phyloP scores from a whole-genome alignment of 2,888 invertebrate species.

The Macrosiphum euphorbiae region DNA sequence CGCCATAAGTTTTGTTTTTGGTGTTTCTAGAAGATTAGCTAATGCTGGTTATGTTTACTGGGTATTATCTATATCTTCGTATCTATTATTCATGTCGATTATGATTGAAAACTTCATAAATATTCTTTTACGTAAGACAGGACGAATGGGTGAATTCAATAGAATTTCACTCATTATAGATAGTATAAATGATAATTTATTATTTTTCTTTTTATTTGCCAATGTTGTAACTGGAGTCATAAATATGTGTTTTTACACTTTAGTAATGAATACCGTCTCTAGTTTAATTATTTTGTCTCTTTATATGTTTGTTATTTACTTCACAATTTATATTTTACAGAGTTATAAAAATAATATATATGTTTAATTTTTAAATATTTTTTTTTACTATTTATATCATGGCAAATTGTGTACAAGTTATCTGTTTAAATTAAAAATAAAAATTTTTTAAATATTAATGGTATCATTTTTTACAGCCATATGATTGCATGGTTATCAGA shows the following conservation, averaged over 20 bases:
- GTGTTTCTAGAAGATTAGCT: constrained; percentile 84
- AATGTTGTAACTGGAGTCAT: constrained; percentile 66
- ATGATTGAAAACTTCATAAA: constrained; percentile 73
- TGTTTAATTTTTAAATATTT: neutral
- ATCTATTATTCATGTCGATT: constrained; percentile 74
- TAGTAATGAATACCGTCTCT: constrained; percentile 46
- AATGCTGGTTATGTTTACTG: constrained; percentile 87
- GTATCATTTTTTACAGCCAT: neutral
- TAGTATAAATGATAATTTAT: constrained; percentile 65
- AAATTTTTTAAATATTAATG: neutral
- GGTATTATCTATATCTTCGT: constrained; percentile 78
- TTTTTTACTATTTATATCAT: neutral
- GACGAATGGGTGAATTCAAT: neutral
- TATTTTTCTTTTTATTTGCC: constrained; percentile 65
- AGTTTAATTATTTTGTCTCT: constrained; percentile 63
- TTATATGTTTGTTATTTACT: constrained; percentile 65
- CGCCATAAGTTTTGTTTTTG: constrained; percentile 70
- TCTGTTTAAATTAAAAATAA: neutral
- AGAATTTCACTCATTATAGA: constrained; percentile 61
- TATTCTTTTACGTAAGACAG: constrained; percentile 67
- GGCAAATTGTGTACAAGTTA: neutral
- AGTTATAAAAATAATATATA: constrained; percentile 34
- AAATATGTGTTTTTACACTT: constrained; percentile 65
- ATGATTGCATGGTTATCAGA: neutral
- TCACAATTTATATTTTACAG: constrained; percentile 52